Conservation (phyloP, 2,797 vertebrate genomes). For the Fundulus diaphanus region DNA sequence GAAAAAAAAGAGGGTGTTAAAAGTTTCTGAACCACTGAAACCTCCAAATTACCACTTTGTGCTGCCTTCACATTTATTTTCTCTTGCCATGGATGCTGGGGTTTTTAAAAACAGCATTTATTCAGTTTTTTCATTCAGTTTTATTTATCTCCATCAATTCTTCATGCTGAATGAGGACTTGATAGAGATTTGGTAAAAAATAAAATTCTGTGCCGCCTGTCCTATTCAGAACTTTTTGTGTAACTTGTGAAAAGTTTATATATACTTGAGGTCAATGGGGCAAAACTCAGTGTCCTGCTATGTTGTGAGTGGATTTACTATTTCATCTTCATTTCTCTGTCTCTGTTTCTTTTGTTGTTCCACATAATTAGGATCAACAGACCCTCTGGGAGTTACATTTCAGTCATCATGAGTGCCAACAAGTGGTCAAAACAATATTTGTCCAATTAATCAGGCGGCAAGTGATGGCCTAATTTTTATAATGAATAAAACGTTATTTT, state of each 20-base stretch:
- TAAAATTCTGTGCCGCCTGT: too few relatives aligned
- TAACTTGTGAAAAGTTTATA: not conserved
- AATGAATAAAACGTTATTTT: too few relatives aligned
- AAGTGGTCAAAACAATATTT: not conserved
- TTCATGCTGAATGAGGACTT: too few relatives aligned
- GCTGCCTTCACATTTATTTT: too few relatives aligned
- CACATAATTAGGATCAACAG: not conserved
- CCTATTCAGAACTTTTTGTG: too few relatives aligned
- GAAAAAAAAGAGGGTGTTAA: not conserved
- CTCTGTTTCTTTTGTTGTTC: not conserved
- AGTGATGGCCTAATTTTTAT: not conserved
- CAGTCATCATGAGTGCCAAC: not conserved
- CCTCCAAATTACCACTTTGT: too few relatives aligned
- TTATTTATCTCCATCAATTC: too few relatives aligned
- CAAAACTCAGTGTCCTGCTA: not conserved
- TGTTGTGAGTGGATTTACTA: not conserved
- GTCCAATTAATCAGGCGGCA: too few relatives aligned
- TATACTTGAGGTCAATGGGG: not conserved
- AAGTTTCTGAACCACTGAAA: not conserved
- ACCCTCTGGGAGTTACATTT: not conserved
- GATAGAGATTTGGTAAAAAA: too few relatives aligned
- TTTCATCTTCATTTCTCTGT: not conserved
- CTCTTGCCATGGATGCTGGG: too few relatives aligned
- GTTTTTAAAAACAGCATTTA: too few relatives aligned
- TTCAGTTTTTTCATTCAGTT: too few relatives aligned